Evolutionary conservation across 2,888 invertebrate genomes (phyloP), one percentile per base, ranked within the genome.

Genomic region (Pycnomerus fuliginosus): DNA sequence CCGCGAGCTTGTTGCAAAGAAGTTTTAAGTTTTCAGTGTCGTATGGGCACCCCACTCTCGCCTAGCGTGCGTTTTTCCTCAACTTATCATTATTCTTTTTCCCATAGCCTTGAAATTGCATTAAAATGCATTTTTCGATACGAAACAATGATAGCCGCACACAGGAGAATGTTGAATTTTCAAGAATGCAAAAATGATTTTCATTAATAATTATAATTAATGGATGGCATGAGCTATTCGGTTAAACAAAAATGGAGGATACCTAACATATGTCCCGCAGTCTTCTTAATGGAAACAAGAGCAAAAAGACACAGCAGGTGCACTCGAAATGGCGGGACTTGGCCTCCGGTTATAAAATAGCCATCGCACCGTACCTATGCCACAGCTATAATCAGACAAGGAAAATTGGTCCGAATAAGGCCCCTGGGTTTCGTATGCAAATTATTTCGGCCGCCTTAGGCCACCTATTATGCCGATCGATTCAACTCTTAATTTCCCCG

Each of bases 291-390:
- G 16, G 28, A 25, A 24, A 62, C 55, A 62, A 63, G 62, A 65
- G 54, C 61, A 64, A 65, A 65, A 62, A 56, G 58, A 62, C 51
- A 52, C 61, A 58, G 67, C 68, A 68, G 68, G 68, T 68, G 68
- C 61, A 64, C 40, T 62, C 53, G 58, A 64, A 66, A 66, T 62
- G 64, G 62, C 65, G 56, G 59, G 47, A 48, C 44, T 49, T 28
- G 35, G 50, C 49, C 54, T 39, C 47, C 20, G 52, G 53, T 40
- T 39, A 44, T 29, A 44, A 44, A 44, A 31, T 37, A 43, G 36
- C 43, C 37, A 37, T 43, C 38, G 23, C 37, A 37, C 28, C 27
- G 29, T 28, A 28, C n/a, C n/a, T n/a, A n/a, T 29, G 29, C 20
- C 11, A 28, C 22, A n/a, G 11, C 25, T 34, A 24, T 39, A 34